Conservation (phyloP, 2,888 invertebrate genomes). For the Rhingia rostrata region DNA sequence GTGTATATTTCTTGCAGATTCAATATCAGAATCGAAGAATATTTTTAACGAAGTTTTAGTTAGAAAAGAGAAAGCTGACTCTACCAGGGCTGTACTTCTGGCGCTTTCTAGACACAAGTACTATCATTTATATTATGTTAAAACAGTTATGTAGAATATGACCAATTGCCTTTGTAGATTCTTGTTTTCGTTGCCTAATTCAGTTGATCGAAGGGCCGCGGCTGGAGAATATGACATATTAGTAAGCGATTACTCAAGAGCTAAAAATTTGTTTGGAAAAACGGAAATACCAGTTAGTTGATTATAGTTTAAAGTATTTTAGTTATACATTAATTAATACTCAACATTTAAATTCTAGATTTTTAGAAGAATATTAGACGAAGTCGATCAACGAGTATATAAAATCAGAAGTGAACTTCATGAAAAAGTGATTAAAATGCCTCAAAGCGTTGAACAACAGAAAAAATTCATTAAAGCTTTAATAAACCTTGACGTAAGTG, state of each 20-base stretch:
- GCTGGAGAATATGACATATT: slow-evolving; percentile 98
- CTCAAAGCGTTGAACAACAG: slow-evolving; percentile 96
- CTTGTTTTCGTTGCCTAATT: slow-evolving; percentile 96
- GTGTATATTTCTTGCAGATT: slow-evolving; percentile 85
- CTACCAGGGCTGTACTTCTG: slow-evolving; percentile 96
- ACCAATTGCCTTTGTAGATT: slow-evolving; percentile 81
- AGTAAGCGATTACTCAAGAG: slow-evolving; percentile 98
- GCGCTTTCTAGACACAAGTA: slow-evolving; percentile 95
- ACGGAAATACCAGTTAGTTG: slow-evolving; percentile 90
- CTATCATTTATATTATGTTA: neutral
- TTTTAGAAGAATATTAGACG: slow-evolving; percentile 93
- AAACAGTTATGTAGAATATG: neutral
- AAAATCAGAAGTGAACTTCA: slow-evolving; percentile 91
- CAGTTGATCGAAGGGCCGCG: slow-evolving; percentile 96
- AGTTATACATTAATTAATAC: neutral
- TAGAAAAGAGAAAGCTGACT: slow-evolving; percentile 96
- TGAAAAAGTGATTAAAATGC: slow-evolving; percentile 93
- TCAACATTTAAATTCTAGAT: slow-evolving; percentile 84
- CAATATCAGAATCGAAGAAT: slow-evolving; percentile 95
- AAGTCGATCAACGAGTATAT: slow-evolving; percentile 94
- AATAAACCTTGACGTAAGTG: slow-evolving; percentile 87
- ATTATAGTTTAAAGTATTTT: neutral
- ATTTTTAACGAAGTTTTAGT: slow-evolving; percentile 96
- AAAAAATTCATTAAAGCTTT: slow-evolving; percentile 94
- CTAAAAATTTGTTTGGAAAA: slow-evolving; percentile 96